Conservation (phyloP, 1,140 invertebrate species). For the Drosophila jambulina region DNA sequence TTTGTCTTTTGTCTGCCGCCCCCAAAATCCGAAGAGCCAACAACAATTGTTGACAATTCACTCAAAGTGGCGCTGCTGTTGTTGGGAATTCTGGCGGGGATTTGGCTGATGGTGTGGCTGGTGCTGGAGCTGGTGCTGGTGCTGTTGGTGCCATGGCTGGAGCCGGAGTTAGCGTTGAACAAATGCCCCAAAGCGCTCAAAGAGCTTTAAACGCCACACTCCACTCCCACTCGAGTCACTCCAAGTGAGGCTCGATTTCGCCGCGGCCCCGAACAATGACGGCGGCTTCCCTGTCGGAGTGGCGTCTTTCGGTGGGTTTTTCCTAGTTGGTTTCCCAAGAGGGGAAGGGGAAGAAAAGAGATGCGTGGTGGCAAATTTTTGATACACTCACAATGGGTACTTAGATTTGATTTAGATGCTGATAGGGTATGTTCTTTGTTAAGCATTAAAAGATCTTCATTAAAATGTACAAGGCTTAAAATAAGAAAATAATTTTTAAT, state of each 20-base stretch:
- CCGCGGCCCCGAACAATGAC: conserved; percentile 70
- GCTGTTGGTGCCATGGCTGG: conserved; percentile 18
- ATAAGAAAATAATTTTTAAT: too few species aligned
- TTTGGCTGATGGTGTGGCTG: conserved; percentile 4
- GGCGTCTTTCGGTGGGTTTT: conserved; percentile 8
- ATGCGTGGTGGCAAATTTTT: conserved; percentile 20
- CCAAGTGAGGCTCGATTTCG: conserved; percentile 73
- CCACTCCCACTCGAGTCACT: conserved; percentile 56
- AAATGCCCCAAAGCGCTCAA: conserved; percentile 81
- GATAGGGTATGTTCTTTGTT: not conserved
- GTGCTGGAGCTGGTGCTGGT: conserved; percentile 3
- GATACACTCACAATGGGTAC: not conserved
- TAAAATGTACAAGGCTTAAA: not conserved
- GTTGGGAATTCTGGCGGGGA: conserved; percentile 7
- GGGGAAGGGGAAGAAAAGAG: not conserved
- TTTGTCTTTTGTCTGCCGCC: conserved; percentile 74
- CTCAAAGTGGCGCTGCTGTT: conserved; percentile 61
- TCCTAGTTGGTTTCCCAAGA: not conserved
- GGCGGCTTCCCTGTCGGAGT: conserved; percentile 16
- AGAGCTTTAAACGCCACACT: conserved; percentile 76
- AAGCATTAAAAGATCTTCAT: not conserved
- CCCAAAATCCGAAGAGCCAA: conserved; percentile 77
- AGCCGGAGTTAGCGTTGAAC: conserved; percentile 68
- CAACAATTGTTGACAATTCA: conserved; percentile 82
- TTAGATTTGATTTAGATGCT: not conserved